These are phyloP conservation scores for Conger conger DNA, from an alignment of 2,113 vertebrate species.

Conservation along the genomic window DNA sequence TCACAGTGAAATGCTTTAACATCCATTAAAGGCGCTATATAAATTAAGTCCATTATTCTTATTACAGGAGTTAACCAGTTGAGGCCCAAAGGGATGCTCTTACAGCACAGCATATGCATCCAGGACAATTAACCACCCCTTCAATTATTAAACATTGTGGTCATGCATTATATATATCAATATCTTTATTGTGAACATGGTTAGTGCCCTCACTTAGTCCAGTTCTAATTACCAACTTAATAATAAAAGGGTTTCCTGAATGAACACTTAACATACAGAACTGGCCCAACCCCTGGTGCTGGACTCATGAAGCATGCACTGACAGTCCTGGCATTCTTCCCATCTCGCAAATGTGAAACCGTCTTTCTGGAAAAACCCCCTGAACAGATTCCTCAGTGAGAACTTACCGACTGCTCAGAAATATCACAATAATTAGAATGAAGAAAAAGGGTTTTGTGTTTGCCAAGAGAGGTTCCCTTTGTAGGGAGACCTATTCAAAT, in stretches of 20 bases:
- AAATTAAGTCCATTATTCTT: not conserved
- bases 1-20: not conserved
- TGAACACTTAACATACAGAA: not conserved
- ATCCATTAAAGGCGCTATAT: not conserved
- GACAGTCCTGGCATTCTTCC: not conserved
- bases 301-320: not conserved
- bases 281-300: not conserved
- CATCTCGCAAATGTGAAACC: not conserved
- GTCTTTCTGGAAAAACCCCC: not conserved
- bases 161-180: constrained; percentile 7
- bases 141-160: not conserved
- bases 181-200: not conserved
- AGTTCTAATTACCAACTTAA: not conserved
- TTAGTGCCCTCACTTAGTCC: not conserved
- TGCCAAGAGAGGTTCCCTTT: no score
- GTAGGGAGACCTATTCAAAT: no score
- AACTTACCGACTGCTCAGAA: no score
- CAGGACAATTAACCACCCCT: not conserved
- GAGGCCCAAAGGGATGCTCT: not conserved
- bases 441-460: no score
- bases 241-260: not conserved
- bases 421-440: no score
- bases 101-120: not conserved
- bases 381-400: not conserved
- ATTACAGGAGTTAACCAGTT: not conserved